These are phyloP conservation scores for Heliconius hermathena DNA, from an alignment of 1,140 invertebrate species.

Conservation along the genomic window DNA sequence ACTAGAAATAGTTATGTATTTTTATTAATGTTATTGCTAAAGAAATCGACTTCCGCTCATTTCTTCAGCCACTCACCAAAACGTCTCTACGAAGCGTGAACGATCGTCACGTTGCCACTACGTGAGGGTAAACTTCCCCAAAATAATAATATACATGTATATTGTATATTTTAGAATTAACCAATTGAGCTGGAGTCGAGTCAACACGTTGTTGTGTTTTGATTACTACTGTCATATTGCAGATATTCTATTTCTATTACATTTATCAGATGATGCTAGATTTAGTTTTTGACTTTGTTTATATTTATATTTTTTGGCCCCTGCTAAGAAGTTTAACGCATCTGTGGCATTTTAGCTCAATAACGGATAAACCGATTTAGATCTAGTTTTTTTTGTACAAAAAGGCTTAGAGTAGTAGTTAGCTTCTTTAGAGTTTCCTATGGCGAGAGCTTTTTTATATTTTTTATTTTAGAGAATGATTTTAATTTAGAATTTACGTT, in stretches of 20 bases:
- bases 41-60: not conserved
- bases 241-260: conserved; percentile 12
- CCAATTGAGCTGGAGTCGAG: conserved; percentile 23
- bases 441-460: no score
- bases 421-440: no score
- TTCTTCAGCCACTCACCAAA: not conserved
- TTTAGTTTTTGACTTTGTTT: not conserved
- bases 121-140: conserved; percentile 47
- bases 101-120: conserved; percentile 56
- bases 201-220: conserved; percentile 20
- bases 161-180: conserved; percentile 56
- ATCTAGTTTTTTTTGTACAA: no score
- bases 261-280: not conserved
- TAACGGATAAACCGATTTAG: no score
- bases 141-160: conserved; percentile 56
- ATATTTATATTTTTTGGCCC: not conserved
- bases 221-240: conserved; percentile 14
- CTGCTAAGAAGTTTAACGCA: not conserved
- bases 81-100: conserved; percentile 39
- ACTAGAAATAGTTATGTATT: no score
- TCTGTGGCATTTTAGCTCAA: no score
- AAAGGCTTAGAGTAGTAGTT: no score
- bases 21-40: not conserved
- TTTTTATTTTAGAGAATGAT: no score
- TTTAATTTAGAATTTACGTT: no score